Evolutionary conservation across 53 echinoderm and acorn worm species (phyloP), one percentile per base, ranked within the genome.

Genomic region (Mesocentrotus franciscanus): DNA sequence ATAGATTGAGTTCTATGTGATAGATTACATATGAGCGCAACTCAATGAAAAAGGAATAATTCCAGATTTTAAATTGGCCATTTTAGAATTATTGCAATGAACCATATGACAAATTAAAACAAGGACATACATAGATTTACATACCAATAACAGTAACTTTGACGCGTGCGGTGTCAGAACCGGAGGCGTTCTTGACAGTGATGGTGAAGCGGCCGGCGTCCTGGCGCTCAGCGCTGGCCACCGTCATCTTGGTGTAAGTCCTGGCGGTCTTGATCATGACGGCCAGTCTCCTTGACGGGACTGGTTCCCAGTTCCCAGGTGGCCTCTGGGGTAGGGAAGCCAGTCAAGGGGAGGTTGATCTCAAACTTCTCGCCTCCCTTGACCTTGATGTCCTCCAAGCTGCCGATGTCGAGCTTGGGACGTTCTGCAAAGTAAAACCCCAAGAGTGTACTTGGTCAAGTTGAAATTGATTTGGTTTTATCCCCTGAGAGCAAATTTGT

Each of bases 291-390:
- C 79, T 96, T 97, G 49, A 99, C 97, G 1, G 92, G 93, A 20
- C 71, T 85, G 10, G 96, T 96, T 30, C 96, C 97, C 9, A 97
- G 61, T 89, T 97, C 97, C 99, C 99, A 99, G 59, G 92, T 97
- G 84, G 98, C 95, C 12, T 94, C 95, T 24, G 99, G 99, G 32
- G 95, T 93, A 30, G 99, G 99, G 59, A 99, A 93, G 14, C 99
- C 99, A 13, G 99, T 98, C 96, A 98, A 98, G 9, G 94, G 83
- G 14, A 99, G 97, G 24, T 96, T 85, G 89, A 99, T 95, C 93
- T 98, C 97, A 95, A 99, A 98, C 33, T 95, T 96, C 87, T 99
- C 99, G 1, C 99, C 99, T 57, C 97, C 99, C 93, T 99, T 99
- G 42, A 99, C 98, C 92, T 99, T 99, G 76, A 99, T 78, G 96